Evolutionary conservation across 1,140 invertebrate species (phyloP), one percentile per base, ranked within the genome.

Genomic region (Cyphomyrmex costatus): DNA sequence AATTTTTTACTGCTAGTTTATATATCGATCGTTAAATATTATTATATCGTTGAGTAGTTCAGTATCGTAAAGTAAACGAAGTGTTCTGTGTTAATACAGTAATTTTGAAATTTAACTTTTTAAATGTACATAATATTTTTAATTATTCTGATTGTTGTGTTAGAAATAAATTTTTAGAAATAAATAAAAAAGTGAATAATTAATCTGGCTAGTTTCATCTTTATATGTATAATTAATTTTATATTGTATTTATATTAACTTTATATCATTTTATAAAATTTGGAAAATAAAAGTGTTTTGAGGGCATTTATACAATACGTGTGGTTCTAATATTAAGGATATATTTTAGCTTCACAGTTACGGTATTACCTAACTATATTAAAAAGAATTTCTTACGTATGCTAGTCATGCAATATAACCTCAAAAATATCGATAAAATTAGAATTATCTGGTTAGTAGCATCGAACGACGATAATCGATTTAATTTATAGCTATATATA

Each of bases 401-500:
- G 30, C 24, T 63, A 42, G 21, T 10, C 8, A 33, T 21, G 14
- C 49, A 56, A 36, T 36, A 70, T 42, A 53, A 80, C 24, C 3
- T 14, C n/a, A 12, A n/a, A n/a, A n/a, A 42, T 24, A 53, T 49
- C 27, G 27, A 66, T 79, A 68, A 73, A 58, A 82, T 73, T 73
- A 12, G 36, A 74, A 60, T 83, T 73, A 60, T 61, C n/a, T 16
- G 36, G 16, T 30, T 42, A 19, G n/a, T 51, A 12, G 21, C 33
- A 56, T 56, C 53, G 24, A 58, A 36, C 21, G 21, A 73, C 33
- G 53, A 71, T 21, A 73, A 49, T 42, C 42, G 36, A 49, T 56
- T 36, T 60, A 74, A 83, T 83, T 83, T 74, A 74, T 73, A 60
- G 27, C 53, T 49, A n/a, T n/a, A n/a, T n/a, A n/a, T n/a, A 46